Base-by-base conservation (phyloP, 2,888 invertebrate species). In the Pseudanteris insignis region DNA sequence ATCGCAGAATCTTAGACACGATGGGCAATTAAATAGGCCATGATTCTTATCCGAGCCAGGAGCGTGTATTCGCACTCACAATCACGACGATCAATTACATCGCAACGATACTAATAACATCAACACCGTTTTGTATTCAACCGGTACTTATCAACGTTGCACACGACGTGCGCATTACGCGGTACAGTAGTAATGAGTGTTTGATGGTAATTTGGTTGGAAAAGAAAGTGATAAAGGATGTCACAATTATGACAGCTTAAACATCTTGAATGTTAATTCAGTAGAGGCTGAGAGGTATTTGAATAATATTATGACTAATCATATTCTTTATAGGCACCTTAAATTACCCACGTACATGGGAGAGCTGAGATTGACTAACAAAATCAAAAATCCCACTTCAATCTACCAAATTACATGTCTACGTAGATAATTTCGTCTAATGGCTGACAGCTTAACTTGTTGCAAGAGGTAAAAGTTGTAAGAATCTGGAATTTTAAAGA, bases 161-260 rank as follows among this genome's bases (percentile, higher is more conserved):
- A 43, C 14, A 13, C 30, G 8, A 11, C 26, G 10, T 18, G 21
- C n/a, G 28, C 26, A 34, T 6, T 21, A 13, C 6, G 6, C 18
- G 18, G 4, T 6, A 18, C 58, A 44, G 33, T 44, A 44, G 36
- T 50, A 40, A 40, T 40, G 38, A 51, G 46, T 51, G 21, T 41
- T 51, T 59, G 47, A 41, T 51, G 47, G 36, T 32, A 60, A 53
- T 47, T 41, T 24, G 21, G 34, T 21, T 41, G 34, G 47, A 48
- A 26, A 47, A 59, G 21, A 38, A 53, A 53, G 47, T 37, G 43
- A 47, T 60, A 41, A 32, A 53, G 51, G 41, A 34, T 29, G 37
- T 34, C 36, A 47, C 36, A 24, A 36, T 41, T 14, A 58, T 50
- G 29, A 28, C 29, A 25, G 24, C 12, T 46, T 2, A 30, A 28